These are phyloP conservation scores for Strigamia transsilvanica DNA, from an alignment of 2,888 invertebrate genomes.

Conservation along the genomic window DNA sequence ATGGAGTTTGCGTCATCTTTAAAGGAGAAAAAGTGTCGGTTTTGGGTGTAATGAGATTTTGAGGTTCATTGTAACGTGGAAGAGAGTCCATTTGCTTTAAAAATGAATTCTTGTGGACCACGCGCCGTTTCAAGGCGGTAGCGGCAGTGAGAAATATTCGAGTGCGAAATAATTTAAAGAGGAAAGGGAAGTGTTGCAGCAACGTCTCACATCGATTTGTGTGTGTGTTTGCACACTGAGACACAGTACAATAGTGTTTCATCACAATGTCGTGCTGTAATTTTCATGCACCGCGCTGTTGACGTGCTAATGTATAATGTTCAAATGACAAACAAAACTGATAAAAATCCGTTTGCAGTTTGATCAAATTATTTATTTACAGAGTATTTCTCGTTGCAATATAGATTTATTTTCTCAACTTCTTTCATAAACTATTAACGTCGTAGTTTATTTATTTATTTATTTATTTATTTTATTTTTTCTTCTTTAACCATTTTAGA, in stretches of 20 bases:
- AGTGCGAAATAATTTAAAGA: constrained; percentile 1
- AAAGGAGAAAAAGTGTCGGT: constrained; percentile 6
- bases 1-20: not conserved
- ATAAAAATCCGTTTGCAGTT: not conserved
- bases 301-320: not conserved
- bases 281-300: not conserved
- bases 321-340: not conserved
- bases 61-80: constrained; percentile 20
- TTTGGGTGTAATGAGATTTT: not conserved
- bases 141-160: constrained; percentile 20
- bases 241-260: constrained; percentile 8
- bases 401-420: not conserved
- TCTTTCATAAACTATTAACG: no score
- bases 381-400: not conserved
- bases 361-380: constrained; percentile 13
- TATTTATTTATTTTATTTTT: no score
- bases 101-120: constrained; percentile 20
- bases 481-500: no score
- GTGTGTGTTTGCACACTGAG: constrained; percentile 6
- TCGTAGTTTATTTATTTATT: no score
- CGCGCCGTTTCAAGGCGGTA: constrained; percentile 7
- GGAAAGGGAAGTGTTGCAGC: constrained; percentile 15
- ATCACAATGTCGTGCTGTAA: constrained; percentile 20
- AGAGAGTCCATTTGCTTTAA: constrained; percentile 7
- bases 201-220: constrained; percentile 15